Evolutionary conservation across 2,888 invertebrate genomes (phyloP), one percentile per base, ranked within the genome.

Genomic region (Hyposoter didymator): DNA sequence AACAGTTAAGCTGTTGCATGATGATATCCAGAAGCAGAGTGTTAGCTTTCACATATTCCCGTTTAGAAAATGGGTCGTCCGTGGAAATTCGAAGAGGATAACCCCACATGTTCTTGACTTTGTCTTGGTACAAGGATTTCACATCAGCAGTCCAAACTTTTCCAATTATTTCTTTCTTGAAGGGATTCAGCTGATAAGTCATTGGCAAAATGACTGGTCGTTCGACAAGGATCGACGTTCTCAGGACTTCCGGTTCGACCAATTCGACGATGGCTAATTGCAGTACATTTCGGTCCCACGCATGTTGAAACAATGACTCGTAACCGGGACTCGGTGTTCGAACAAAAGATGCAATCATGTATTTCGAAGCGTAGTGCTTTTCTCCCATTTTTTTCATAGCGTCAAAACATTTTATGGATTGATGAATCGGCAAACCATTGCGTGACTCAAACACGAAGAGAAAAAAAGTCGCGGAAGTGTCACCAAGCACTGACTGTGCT

Each of bases 71-170:
- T 83, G 59, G 7, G 28, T 73, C 5, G 87, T n/a, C n/a, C n/a
- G n/a, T n/a, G n/a, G n/a, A n/a, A n/a, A n/a, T 74, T 2, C n/a
- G 74, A 0, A 91, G 6, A 0, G 85, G 84, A 45, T 88, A 84
- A 6, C 88, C 88, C 39, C 88, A 39, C 74, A 90, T 85, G 74
- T 91, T 75, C 0, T 6, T 47, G 7, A 87, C 5, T 35, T 90
- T 88, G 28, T 89, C 72, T 0, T 90, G 89, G 22, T 89, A 90
- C 6, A 39, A 17, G 6, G 22, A 32, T 14, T 10, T n/a, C 49
- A 49, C 19, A 0, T 14, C 69, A 14, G 28, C 28, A 10, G 80
- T 70, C 73, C 86, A 85, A 0, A n/a, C n/a, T 32, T 35, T 12
- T 45, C 62, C 35, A 80, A 85, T 32, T n/a, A 5, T 8, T 32